These are phyloP conservation scores for Stenchaetothrips biformis DNA, from an alignment of 2,888 invertebrate genomes.

Conservation along the genomic window DNA sequence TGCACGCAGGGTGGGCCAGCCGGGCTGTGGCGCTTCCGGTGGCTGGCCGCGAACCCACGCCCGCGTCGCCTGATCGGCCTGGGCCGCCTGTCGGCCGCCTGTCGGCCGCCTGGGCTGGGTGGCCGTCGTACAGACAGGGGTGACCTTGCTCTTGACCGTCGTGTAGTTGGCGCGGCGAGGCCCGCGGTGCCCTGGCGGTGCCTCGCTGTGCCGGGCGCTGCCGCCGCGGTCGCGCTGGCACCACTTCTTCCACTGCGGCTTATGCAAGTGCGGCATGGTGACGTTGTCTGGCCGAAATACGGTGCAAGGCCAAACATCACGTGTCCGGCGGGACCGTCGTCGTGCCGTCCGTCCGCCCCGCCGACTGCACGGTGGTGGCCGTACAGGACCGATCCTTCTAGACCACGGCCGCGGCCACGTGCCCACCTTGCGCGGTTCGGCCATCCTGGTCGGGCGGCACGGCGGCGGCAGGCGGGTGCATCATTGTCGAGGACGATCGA, in stretches of 20 bases:
- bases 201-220: not conserved
- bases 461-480: too few species aligned
- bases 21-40: too few species aligned
- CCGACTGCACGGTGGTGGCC: not conserved
- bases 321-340: slow-evolving; percentile 39
- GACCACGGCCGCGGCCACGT: not conserved
- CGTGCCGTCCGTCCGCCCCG: slow-evolving; percentile 36
- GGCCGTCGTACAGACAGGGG: slow-evolving; percentile 18
- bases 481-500: too few species aligned
- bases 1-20: too few species aligned
- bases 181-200: not conserved
- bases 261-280: not conserved
- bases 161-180: slow-evolving; percentile 11
- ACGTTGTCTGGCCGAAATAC: slow-evolving; percentile 33
- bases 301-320: slow-evolving; percentile 37
- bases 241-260: not conserved
- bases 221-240: not conserved
- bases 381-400: not conserved
- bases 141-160: slow-evolving; percentile 31
- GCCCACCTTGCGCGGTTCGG: not conserved
- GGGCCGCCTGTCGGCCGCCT: slow-evolving; percentile 39
- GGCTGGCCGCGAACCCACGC: not conserved
- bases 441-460: too few species aligned
- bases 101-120: slow-evolving; percentile 25
- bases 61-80: slow-evolving; percentile 34